A percentile compares a stretch with the other conserved stretches of the same genome.
phyloP scores from a whole-genome alignment of 2,888 invertebrate genomes.

The Dryocosmus kuriphilus region DNA sequence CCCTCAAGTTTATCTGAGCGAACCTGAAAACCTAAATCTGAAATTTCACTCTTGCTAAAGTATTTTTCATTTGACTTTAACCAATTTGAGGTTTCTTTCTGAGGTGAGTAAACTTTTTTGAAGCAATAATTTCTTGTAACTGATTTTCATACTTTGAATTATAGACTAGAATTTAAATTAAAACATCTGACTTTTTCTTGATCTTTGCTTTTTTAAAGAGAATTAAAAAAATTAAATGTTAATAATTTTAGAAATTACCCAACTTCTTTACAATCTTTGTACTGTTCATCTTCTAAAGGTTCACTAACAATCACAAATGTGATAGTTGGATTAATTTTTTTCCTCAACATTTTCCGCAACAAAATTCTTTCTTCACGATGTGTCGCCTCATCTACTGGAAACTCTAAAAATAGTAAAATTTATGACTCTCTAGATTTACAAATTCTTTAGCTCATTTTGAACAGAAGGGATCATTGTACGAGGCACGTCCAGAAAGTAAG shows the following conservation, averaged over 20 bases:
- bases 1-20: conserved; percentile 66
- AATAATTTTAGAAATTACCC: conserved; percentile 58
- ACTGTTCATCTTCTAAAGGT: conserved; percentile 64
- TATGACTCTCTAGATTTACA: too few relatives aligned
- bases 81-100: too few relatives aligned
- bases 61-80: too few relatives aligned
- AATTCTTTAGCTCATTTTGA: not conserved
- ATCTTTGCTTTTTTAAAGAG: not conserved
- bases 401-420: conserved; percentile 60
- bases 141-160: too few relatives aligned
- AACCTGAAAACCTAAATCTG: conserved; percentile 57
- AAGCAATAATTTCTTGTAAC: too few relatives aligned
- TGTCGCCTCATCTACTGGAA: conserved; percentile 61
- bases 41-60: not conserved
- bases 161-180: too few relatives aligned
- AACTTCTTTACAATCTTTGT: conserved; percentile 69
- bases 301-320: conserved; percentile 69
- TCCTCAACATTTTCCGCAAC: conserved; percentile 64
- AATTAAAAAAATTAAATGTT: not conserved
- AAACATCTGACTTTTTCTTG: not conserved
- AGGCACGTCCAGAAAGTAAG: too few relatives aligned
- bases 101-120: too few relatives aligned
- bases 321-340: conserved; percentile 61
- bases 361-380: conserved; percentile 62
- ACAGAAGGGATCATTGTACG: not conserved